Percentiles rank a stretch among this genome's conserved stretches.
Evolutionary conservation across 1,140 invertebrate genomes (phyloP).

Genomic region (Platyura marginata): DNA sequence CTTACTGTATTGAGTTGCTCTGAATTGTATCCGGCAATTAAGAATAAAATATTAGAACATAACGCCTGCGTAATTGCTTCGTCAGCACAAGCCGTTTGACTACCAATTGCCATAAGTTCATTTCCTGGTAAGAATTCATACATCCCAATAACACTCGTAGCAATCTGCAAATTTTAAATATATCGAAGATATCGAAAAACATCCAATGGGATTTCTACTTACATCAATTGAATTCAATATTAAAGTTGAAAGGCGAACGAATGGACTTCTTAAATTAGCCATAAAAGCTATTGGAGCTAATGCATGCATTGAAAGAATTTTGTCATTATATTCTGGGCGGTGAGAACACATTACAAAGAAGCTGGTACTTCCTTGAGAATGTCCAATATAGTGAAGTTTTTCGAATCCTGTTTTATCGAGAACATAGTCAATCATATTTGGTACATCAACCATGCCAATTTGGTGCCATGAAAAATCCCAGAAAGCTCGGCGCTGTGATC

Average conservation of each 20-base stretch:
- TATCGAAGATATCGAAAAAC: neutral
- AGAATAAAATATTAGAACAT: constrained; percentile 36
- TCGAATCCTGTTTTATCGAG: constrained; percentile 34
- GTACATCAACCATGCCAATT: constrained; percentile 56
- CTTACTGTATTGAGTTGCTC: constrained; percentile 24
- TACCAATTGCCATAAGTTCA: constrained; percentile 23
- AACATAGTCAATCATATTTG: constrained; percentile 54
- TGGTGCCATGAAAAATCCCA: constrained; percentile 70
- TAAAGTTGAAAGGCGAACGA: constrained; percentile 17
- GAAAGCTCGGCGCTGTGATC: constrained; percentile 31
- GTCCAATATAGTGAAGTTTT: constrained; percentile 37
- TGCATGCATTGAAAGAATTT: constrained; percentile 30
- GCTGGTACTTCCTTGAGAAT: constrained; percentile 39
- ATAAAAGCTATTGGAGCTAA: constrained; percentile 39
- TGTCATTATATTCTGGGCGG: constrained; percentile 35
- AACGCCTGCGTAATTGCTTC: constrained; percentile 26
- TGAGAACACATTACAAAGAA: constrained; percentile 33
- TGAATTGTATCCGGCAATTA: constrained; percentile 31
- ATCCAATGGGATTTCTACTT: neutral
- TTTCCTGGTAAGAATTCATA: constrained; percentile 34
- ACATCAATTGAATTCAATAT: neutral
- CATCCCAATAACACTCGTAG: constrained; percentile 23
- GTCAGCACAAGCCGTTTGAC: constrained; percentile 25
- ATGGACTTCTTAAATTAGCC: constrained; percentile 28
- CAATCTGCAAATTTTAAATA: constrained; percentile 2